These are phyloP conservation scores for Mus pahari DNA, from an alignment of 2,113 vertebrate species.

Conservation along the genomic window DNA sequence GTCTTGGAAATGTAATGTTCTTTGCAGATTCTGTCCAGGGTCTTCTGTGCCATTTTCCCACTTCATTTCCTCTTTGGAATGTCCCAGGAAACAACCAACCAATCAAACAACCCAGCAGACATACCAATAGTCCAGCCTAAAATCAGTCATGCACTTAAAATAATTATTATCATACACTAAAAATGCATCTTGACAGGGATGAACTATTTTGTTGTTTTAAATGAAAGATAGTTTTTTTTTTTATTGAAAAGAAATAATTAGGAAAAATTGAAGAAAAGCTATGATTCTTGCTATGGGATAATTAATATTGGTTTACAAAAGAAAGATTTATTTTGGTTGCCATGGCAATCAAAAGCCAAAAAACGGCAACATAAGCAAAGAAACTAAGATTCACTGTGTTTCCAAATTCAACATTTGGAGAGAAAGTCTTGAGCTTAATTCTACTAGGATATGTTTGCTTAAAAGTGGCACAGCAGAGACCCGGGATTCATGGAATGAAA, in stretches of 20 bases:
- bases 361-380: slow-evolving; percentile 11
- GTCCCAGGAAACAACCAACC: not conserved
- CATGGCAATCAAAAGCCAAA: not conserved
- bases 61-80: not conserved
- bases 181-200: slow-evolving; percentile 35
- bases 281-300: not conserved
- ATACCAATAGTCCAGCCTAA: not conserved
- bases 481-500: not conserved
- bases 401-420: slow-evolving; percentile 25
- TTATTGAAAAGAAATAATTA: slow-evolving; percentile 47
- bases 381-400: not conserved
- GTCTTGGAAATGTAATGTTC: slow-evolving; percentile 71
- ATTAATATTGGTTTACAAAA: not conserved
- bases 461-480: not conserved
- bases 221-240: slow-evolving; percentile 6
- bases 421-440: slow-evolving; percentile 24
- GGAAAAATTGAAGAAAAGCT: slow-evolving; percentile 34
- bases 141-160: slow-evolving; percentile 49
- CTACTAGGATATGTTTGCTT: not conserved
- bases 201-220: slow-evolving; percentile 20
- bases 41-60: not conserved
- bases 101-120: not conserved
- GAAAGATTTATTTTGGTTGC: slow-evolving; percentile 21
- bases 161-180: not conserved
- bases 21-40: not conserved